A percentile compares a stretch with the other conserved stretches of the same genome.
phyloP scores from a whole-genome alignment of 2,113 vertebrate genomes.

The Sturnira hondurensis region DNA sequence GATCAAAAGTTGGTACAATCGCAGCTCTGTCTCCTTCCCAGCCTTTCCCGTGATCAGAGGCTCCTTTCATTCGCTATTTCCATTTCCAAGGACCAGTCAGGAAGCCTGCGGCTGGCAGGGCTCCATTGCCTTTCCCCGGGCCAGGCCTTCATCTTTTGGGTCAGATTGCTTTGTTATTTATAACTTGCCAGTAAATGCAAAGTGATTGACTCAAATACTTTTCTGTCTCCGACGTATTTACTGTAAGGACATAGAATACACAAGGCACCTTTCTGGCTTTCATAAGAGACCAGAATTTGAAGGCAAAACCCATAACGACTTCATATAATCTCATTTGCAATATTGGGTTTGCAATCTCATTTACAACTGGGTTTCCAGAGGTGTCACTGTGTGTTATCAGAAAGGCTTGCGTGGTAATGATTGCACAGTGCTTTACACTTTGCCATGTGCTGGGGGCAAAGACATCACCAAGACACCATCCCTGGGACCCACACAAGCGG shows the following conservation, averaged over 20 bases:
- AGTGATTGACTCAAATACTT: constrained; percentile 5
- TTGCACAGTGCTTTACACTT: not conserved
- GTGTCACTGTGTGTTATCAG: not conserved
- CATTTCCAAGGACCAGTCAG: constrained; percentile 28
- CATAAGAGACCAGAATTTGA: not conserved
- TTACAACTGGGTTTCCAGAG: constrained; percentile 28
- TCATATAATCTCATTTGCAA: not conserved
- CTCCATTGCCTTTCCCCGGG: not conserved
- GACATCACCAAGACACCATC: not conserved
- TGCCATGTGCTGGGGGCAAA: not conserved
- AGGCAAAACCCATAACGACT: not conserved
- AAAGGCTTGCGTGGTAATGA: not conserved
- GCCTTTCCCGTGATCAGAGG: constrained; percentile 52
- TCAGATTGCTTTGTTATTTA: constrained; percentile 47
- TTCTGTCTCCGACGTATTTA: constrained; percentile 17
- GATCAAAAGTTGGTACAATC: constrained; percentile 35
- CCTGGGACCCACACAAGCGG: not conserved
- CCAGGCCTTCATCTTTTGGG: not conserved
- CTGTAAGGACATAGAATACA: not conserved
- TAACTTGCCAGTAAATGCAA: constrained; percentile 45
- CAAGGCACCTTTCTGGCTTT: constrained; percentile 15
- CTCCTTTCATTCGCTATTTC: constrained; percentile 35
- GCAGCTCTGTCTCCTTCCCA: constrained; percentile 38
- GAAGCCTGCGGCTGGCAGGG: not conserved
- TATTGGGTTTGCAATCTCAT: not conserved